These are phyloP conservation scores for Drosophila pseudotalamancana DNA, from an alignment of 2,888 invertebrate genomes.

Conservation along the genomic window DNA sequence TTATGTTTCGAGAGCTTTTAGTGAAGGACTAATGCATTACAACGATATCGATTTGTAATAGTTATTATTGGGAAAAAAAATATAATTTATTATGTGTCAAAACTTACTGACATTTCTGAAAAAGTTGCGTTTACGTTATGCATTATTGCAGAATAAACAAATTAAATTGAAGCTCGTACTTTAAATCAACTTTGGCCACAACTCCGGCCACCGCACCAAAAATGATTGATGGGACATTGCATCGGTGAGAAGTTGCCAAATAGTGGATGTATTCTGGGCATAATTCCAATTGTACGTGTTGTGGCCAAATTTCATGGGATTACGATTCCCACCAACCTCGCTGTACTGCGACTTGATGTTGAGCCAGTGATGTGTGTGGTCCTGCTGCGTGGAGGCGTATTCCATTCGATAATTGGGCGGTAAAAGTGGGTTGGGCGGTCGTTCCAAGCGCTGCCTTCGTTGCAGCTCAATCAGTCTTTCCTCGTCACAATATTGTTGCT, in stretches of 20 bases:
- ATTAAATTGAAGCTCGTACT: conserved; percentile 8
- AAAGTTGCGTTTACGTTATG: background rate
- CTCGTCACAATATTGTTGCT: conserved; percentile 77
- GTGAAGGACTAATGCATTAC: background rate
- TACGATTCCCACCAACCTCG: conserved; percentile 39
- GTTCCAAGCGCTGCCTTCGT: conserved; percentile 47
- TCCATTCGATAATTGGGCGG: conserved; percentile 40
- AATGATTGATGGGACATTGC: conserved; percentile 65
- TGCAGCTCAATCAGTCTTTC: conserved; percentile 66
- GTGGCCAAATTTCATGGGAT: conserved; percentile 18
- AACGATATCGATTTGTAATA: conserved; percentile 1
- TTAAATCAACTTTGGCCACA: conserved; percentile 61
- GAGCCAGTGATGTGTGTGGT: conserved; percentile 71
- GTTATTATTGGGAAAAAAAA: conserved; percentile 42
- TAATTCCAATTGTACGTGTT: conserved; percentile 31
- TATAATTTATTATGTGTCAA: conserved; percentile 42
- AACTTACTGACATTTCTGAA: conserved; percentile 8
- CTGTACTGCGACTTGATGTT: conserved; percentile 79
- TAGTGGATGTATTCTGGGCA: conserved; percentile 50
- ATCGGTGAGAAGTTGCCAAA: conserved; percentile 78
- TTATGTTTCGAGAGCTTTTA: no score
- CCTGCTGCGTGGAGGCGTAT: conserved; percentile 23
- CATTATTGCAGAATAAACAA: conserved; percentile 8
- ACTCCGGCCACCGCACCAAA: conserved; percentile 60
- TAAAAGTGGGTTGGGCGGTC: conserved; percentile 38